Conservation (phyloP, 2,797 vertebrate genomes). For the Eremophila alpestris region DNA sequence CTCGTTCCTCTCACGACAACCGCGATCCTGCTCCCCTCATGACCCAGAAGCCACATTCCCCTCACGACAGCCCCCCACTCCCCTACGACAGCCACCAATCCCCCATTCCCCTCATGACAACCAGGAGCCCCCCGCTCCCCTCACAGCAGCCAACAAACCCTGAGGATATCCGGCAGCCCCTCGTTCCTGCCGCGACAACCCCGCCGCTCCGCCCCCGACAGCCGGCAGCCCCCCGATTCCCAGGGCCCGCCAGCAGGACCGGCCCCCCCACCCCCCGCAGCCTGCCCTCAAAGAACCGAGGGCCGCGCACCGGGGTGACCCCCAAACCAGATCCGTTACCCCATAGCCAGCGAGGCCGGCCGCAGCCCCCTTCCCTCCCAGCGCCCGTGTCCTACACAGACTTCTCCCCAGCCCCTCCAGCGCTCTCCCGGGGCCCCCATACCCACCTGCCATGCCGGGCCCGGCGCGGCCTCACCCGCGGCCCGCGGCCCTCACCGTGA, state of each 20-base stretch:
- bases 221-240: not conserved
- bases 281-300: not conserved
- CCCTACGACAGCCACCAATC: too few species aligned
- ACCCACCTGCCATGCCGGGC: constrained; percentile 68
- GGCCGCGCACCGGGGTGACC: not conserved
- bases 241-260: not conserved
- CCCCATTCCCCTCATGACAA: not conserved
- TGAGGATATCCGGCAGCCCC: not conserved
- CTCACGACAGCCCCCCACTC: not conserved
- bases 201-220: too few species aligned
- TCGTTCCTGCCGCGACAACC: not conserved
- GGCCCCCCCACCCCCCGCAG: not conserved
- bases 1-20: not conserved
- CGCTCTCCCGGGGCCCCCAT: not conserved
- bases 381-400: not conserved
- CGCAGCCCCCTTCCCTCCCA: not conserved
- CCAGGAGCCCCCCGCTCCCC: not conserved
- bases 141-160: not conserved
- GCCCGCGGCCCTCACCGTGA: constrained; percentile 42
- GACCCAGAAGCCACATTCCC: not conserved
- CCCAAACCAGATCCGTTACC: not conserved
- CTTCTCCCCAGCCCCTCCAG: not conserved
- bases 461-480: constrained; percentile 34
- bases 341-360: not conserved
- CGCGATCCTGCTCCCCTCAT: not conserved